Evolutionary conservation across 2,113 vertebrate species (phyloP).

Genomic region (Anguilla japonica): DNA sequence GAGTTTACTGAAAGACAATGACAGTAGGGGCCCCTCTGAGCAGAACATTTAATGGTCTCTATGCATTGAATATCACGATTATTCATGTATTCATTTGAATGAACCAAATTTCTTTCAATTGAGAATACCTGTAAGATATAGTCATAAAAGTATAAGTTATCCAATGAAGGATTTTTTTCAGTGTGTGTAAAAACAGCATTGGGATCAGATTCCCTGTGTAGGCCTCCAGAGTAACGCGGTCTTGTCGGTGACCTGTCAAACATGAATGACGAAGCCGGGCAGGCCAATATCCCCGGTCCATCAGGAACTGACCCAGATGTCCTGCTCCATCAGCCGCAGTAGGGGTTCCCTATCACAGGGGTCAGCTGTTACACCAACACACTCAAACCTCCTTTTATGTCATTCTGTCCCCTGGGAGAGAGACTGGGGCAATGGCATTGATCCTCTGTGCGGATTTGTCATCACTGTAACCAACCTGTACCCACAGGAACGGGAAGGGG

Average conservation of each 20-base stretch:
- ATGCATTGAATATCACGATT: no score
- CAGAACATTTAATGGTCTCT: no score
- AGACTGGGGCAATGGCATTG: conserved; percentile 16
- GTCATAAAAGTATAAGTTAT: no score
- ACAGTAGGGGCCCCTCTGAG: neutral
- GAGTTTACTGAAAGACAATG: neutral
- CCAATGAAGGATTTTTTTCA: neutral
- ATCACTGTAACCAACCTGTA: conserved; percentile 31
- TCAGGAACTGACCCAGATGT: conserved; percentile 30
- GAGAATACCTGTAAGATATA: no score
- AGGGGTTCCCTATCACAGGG: conserved; percentile 42
- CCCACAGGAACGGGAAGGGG: conserved; percentile 14
- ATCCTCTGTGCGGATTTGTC: conserved; percentile 27
- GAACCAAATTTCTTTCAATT: no score
- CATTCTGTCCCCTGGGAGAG: neutral
- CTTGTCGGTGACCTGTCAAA: conserved; percentile 6
- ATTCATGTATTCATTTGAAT: no score
- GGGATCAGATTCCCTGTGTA: neutral
- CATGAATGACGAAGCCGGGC: neutral
- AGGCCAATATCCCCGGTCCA: conserved; percentile 32
- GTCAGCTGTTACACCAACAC: conserved; percentile 45
- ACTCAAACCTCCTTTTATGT: conserved; percentile 32
- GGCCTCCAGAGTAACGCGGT: neutral
- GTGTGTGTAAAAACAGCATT: neutral
- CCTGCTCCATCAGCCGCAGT: conserved; percentile 23